Conservation (phyloP, 2,113 vertebrate species). For the Dicentrarchus labrax region DNA sequence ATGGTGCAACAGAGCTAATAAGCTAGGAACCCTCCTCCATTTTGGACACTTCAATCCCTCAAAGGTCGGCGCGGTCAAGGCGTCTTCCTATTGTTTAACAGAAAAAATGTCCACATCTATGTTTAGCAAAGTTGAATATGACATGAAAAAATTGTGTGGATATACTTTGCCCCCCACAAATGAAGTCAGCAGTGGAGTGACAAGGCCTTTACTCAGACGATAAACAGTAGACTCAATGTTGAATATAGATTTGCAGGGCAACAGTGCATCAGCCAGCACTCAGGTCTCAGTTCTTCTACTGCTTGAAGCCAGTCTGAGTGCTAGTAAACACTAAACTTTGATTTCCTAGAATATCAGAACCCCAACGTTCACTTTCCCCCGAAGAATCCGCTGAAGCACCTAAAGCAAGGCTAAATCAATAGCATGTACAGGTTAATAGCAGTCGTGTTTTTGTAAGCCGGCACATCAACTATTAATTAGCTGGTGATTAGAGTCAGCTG, state of each 20-base stretch:
- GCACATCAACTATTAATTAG: constrained; percentile 93
- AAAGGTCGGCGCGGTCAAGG: background rate
- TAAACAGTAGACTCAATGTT: background rate
- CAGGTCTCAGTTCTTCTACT: background rate
- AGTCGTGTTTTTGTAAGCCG: constrained; percentile 86
- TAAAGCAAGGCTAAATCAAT: constrained; percentile 81
- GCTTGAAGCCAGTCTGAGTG: background rate
- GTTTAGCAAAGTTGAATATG: background rate
- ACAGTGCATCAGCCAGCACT: background rate
- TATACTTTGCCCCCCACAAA: no score
- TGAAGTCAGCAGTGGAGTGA: background rate
- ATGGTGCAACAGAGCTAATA: background rate
- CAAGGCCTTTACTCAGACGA: background rate
- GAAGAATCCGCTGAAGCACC: constrained; percentile 56
- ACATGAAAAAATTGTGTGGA: background rate
- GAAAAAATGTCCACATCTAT: background rate
- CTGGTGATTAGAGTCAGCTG: constrained; percentile 90
- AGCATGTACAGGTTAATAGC: constrained; percentile 86
- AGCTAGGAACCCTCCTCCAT: no score
- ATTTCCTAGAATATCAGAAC: constrained; percentile 16
- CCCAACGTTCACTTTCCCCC: constrained; percentile 11
- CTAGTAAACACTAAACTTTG: constrained; percentile 7
- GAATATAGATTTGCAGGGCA: background rate
- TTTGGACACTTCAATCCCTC: background rate
- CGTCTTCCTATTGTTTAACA: background rate